Conservation (phyloP, 1,140 invertebrate genomes). For the Drosophila nigrodunni region DNA sequence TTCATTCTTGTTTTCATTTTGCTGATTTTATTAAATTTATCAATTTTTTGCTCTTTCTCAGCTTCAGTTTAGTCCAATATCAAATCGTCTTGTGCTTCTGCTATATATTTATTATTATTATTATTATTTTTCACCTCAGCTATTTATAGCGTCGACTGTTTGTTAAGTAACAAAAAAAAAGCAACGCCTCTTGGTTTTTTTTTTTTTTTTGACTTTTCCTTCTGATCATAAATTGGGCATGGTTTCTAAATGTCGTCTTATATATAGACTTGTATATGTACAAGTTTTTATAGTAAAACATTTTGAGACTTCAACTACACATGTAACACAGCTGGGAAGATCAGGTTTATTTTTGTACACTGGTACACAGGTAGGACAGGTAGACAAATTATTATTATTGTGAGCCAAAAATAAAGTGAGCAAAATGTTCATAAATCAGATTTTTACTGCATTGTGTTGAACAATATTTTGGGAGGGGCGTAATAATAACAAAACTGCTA, state of each 20-base stretch:
- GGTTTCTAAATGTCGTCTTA: conserved; percentile 14
- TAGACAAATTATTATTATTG: conserved; percentile 1
- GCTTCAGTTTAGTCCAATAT: conserved; percentile 51
- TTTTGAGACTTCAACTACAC: conserved; percentile 28
- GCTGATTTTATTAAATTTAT: conserved; percentile 66
- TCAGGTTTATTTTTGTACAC: conserved; percentile 15
- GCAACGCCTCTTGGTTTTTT: conserved; percentile 31
- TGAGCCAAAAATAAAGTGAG: conserved; percentile 2
- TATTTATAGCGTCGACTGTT: conserved; percentile 63
- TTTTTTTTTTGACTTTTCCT: conserved; percentile 7
- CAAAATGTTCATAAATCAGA: not conserved
- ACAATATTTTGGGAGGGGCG: not conserved
- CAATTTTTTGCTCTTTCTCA: conserved; percentile 52
- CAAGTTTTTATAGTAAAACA: conserved; percentile 14
- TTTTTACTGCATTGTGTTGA: not conserved
- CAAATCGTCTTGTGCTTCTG: conserved; percentile 21
- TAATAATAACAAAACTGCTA: not conserved
- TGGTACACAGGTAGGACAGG: not conserved
- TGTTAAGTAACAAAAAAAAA: conserved; percentile 58
- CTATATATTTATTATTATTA: conserved; percentile 48
- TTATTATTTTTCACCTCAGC: conserved; percentile 59
- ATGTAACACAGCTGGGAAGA: conserved; percentile 56
- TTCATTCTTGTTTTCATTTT: conserved; percentile 51
- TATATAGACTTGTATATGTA: conserved; percentile 15
- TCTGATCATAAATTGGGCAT: conserved; percentile 33